Base-by-base conservation (phyloP, 2,888 invertebrate genomes). In the Cyclophora albipunctata region DNA sequence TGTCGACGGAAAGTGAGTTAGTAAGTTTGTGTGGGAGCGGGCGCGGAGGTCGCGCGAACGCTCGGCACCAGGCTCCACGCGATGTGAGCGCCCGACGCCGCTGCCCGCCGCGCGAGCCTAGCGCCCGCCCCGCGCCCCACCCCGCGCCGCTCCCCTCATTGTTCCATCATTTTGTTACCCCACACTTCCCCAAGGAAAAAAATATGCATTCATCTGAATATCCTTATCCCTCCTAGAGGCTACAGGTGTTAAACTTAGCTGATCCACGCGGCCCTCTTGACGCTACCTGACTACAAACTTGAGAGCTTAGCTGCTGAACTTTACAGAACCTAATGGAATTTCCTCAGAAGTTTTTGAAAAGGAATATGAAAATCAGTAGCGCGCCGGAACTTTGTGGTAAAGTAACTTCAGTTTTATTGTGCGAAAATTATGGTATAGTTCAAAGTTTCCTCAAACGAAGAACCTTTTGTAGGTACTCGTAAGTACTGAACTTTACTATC, bases 111-210 rank as follows among this genome's bases (percentile, higher is more conserved):
- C 76, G 75, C 78, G 67, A 69, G 67, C 61, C 75, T 20, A 20
- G 20, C 67, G 69, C 73, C 71, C 74, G 46, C 53, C 46, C 52
- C 52, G 59, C 62, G 63, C 69, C 66, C 20, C 20, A 20, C 20
- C 70, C 63, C 66, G 63, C 67, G 58, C 68, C 69, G 72, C 69
- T 67, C 67, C 73, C 75, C 71, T 79, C 76, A 78, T 76, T 78
- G 72, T 75, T 81, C 75, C 75, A 76, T 78, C 75, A 78, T 79
- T 75, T 20, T 74, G 69, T 74, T 79, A 78, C 73, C 73, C 69
- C 63, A 67, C 61, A 59, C 63, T 60, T 77, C 73, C 71, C 68
- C 62, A 62, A 68, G 73, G 71, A 69, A 70, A 54, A 66, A 69
- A 69, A 68, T 45, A 33, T 44, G 42, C 45, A 47, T 50, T 46